These are phyloP conservation scores for Drosophila formosana DNA, from an alignment of 2,888 invertebrate species.

Conservation along the genomic window DNA sequence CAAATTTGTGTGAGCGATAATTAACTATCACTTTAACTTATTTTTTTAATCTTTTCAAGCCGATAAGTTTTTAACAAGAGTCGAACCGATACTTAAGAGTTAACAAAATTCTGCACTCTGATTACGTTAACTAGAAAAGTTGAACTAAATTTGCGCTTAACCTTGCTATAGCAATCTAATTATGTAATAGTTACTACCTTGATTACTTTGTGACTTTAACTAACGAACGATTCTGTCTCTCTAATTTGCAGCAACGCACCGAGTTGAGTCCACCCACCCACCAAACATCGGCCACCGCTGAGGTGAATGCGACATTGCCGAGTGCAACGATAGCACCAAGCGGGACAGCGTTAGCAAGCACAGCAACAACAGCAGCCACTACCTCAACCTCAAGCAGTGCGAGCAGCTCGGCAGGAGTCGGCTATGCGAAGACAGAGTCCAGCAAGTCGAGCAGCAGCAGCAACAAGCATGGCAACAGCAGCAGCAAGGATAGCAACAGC, in stretches of 20 bases:
- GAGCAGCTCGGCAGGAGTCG: conserved; percentile 21
- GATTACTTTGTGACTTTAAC: too few relatives aligned
- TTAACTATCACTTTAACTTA: too few relatives aligned
- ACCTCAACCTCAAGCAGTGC: conserved; percentile 47
- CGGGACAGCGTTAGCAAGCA: conserved; percentile 59
- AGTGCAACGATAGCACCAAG: conserved; percentile 59
- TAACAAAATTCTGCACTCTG: too few relatives aligned
- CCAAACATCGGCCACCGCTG: conserved; percentile 78
- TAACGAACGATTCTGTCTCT: too few relatives aligned
- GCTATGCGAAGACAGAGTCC: conserved; percentile 59
- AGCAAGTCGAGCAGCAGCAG: conserved; percentile 47
- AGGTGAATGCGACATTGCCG: conserved; percentile 68
- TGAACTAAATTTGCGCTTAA: too few relatives aligned
- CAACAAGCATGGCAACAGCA: conserved; percentile 45
- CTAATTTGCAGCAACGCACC: conserved; percentile 83
- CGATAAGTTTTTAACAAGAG: too few relatives aligned
- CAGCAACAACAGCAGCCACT: conserved; percentile 30
- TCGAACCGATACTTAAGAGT: too few relatives aligned
- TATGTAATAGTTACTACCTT: too few relatives aligned
- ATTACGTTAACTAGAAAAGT: too few relatives aligned
- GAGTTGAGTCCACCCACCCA: conserved; percentile 84
- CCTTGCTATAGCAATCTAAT: too few relatives aligned
- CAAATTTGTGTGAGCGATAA: too few relatives aligned
- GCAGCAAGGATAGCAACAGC: conserved; percentile 44
- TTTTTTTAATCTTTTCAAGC: too few relatives aligned